Evolutionary conservation across 2,888 invertebrate genomes (phyloP).

Genomic region (Sicus ferrugineus): DNA sequence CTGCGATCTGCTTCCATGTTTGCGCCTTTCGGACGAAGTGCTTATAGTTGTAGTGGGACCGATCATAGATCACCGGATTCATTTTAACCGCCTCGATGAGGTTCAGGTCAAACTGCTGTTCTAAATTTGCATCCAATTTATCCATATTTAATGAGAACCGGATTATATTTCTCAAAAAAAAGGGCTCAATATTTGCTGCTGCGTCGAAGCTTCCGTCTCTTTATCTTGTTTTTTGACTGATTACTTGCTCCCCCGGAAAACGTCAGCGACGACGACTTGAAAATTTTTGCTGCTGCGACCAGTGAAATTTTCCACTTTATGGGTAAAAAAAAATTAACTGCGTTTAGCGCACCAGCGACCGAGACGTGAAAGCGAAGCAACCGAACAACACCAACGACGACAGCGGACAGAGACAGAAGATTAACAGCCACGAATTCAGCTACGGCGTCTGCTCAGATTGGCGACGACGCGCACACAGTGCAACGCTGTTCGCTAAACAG

Average conservation of each 20-base stretch:
- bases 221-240: slow-evolving; percentile 24
- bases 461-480: background rate
- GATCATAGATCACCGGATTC: slow-evolving; percentile 61
- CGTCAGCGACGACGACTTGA: slow-evolving; percentile 34
- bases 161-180: too few species aligned
- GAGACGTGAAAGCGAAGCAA: slow-evolving; percentile 39
- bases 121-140: slow-evolving; percentile 59
- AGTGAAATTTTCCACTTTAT: slow-evolving; percentile 46
- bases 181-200: slow-evolving; percentile 18
- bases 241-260: slow-evolving; percentile 32
- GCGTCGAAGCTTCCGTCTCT: slow-evolving; percentile 31
- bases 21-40: slow-evolving; percentile 60
- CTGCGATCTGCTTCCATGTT: slow-evolving; percentile 60
- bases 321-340: slow-evolving; percentile 26
- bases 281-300: slow-evolving; percentile 53
- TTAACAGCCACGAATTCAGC: slow-evolving; percentile 22
- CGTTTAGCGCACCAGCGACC: slow-evolving; percentile 25
- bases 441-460: slow-evolving; percentile 23
- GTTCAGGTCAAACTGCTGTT: slow-evolving; percentile 60
- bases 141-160: slow-evolving; percentile 47
- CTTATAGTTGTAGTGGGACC: slow-evolving; percentile 60
- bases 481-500: slow-evolving; percentile 9
- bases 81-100: slow-evolving; percentile 59
- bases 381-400: slow-evolving; percentile 38
- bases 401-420: slow-evolving; percentile 37